Conservation (phyloP, 2,113 vertebrate genomes). For the Thymallus thymallus region DNA sequence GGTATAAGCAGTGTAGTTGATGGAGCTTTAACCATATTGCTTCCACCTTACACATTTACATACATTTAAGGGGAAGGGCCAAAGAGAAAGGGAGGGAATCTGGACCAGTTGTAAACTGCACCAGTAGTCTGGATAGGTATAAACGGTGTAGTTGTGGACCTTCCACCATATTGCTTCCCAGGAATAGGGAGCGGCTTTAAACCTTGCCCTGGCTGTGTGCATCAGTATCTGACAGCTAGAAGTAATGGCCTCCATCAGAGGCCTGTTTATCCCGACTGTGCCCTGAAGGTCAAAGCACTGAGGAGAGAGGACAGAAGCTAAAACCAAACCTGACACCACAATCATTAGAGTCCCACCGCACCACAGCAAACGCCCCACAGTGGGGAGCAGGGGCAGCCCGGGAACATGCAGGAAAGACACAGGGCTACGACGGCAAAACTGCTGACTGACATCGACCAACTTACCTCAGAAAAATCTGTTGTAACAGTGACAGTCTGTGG, state of each 20-base stretch:
- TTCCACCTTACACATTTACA: too few species aligned
- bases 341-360: not conserved
- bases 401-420: not conserved
- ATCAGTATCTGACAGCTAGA: conserved; percentile 24
- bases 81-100: not conserved
- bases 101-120: too few species aligned
- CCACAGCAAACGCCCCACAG: not conserved
- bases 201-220: not conserved
- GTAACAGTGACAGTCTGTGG: not conserved
- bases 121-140: too few species aligned
- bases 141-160: too few species aligned
- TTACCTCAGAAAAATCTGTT: not conserved
- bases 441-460: not conserved
- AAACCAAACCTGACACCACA: conserved; percentile 9
- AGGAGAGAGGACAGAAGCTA: not conserved
- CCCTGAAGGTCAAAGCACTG: conserved; percentile 37
- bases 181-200: not conserved
- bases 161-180: too few species aligned
- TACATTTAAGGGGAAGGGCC: too few species aligned
- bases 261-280: conserved; percentile 27
- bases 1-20: too few species aligned
- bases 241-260: conserved; percentile 45
- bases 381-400: not conserved
- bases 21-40: too few species aligned
- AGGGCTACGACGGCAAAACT: not conserved